Evolutionary conservation across 2,113 vertebrate genomes (phyloP), one percentile per base, ranked within the genome.

Genomic region (Percopsis transmontana): DNA sequence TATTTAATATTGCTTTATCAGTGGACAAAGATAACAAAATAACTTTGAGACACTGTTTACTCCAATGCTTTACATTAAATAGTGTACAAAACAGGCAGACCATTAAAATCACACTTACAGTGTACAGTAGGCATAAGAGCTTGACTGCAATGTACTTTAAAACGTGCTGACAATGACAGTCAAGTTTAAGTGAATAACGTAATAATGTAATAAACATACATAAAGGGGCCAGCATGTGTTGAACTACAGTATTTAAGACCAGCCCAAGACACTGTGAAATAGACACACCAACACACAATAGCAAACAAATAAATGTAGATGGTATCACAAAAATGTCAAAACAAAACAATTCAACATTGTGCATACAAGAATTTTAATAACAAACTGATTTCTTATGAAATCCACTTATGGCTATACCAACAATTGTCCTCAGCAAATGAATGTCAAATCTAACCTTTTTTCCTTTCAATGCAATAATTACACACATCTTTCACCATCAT

Each of bases 71-170:
- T 33, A 33, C 27, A 7, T 33, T 33, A 33, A 33, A 33, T 7
- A 33, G 27, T 33, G 27, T 33, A 33, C 27, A 33, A 33, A 33
- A 33, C 5, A 33, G 27, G 27, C 5, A 33, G 8, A 33, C 27
- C 27, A 33, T 6, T 33, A 33, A 33, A 33, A 33, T 33, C 27
- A 33, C 5, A 7, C 40, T 51, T 57, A n/a, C 39, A 33, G 27
- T 33, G 8, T 57, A n/a, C 39, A 33, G 27, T 33, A 33, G 27
- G 27, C 27, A 4, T 33, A 33, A 33, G 16, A 67, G 18, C 38
- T 27, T 33, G 39, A 58, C 58, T 44, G 48, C 16, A 58, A 27
- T 68, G 10, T 15, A 4, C 23, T 68, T 42, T 61, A 5, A 19
- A 24, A 23, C 52, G 5, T 53, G 40, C 5, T 65, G 38, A 23